A percentile compares a stretch with the other conserved stretches of the same genome.
These are phyloP conservation scores for Sarcophilus harrisii DNA, from an alignment of 2,797 vertebrate species.

Conservation along the genomic window DNA sequence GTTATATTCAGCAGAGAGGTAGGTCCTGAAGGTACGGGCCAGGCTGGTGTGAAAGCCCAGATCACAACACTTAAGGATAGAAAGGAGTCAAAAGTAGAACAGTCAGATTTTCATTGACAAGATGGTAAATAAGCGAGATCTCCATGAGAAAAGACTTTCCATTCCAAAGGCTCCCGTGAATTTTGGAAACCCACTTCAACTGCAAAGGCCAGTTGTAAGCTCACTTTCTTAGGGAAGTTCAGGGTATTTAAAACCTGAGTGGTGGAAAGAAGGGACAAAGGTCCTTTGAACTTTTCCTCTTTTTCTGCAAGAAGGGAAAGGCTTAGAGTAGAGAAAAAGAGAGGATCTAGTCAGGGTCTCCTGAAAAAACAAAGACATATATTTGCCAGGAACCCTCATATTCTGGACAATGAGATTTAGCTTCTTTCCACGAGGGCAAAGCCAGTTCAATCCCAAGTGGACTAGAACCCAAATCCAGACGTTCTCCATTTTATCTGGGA, in stretches of 20 bases:
- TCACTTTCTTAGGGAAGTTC: not conserved
- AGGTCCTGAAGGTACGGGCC: slow-evolving; percentile 95
- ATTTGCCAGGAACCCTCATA: not conserved
- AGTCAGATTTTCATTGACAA: not conserved
- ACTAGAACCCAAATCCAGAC: not conserved
- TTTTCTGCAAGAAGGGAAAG: not conserved
- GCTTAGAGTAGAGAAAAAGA: not conserved
- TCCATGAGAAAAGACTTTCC: not conserved
- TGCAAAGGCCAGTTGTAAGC: not conserved
- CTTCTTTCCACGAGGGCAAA: not conserved
- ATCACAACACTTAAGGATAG: slow-evolving; percentile 92
- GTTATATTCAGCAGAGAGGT: slow-evolving; percentile 98
- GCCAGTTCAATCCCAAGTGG: not conserved
- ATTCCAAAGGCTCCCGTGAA: not conserved
- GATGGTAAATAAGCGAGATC: not conserved
- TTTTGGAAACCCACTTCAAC: not conserved
- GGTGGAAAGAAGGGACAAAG: not conserved
- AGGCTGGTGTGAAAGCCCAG: slow-evolving; percentile 97
- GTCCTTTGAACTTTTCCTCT: not conserved
- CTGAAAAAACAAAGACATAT: not conserved
- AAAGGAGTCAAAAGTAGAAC: not conserved
- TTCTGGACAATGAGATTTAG: not conserved
- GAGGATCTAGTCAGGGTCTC: not conserved
- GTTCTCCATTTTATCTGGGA: not conserved
- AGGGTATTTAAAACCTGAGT: not conserved